These are phyloP conservation scores for Myanophis thanlyinensis DNA, from an alignment of 2,113 vertebrate genomes.

Conservation along the genomic window DNA sequence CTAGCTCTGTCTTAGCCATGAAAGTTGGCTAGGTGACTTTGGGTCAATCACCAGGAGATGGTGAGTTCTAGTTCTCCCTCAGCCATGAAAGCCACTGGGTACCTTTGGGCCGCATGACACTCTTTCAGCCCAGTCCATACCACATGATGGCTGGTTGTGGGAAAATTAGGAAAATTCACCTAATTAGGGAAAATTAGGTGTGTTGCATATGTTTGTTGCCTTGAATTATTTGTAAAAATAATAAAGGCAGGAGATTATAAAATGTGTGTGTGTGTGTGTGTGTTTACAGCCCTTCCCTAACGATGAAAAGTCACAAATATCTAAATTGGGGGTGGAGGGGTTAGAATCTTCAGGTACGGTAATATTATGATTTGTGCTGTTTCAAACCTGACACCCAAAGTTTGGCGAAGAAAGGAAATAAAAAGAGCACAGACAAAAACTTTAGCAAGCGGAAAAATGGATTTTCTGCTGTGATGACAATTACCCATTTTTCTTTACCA, in stretches of 20 bases:
- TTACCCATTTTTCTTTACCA: background rate
- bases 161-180: too few species aligned
- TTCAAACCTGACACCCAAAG: background rate
- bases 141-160: background rate
- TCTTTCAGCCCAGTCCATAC: background rate
- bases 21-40: background rate
- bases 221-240: too few species aligned
- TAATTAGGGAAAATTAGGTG: background rate
- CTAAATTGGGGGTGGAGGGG: background rate
- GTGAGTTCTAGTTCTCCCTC: too few species aligned
- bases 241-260: too few species aligned
- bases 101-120: background rate
- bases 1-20: background rate
- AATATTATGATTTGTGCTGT: background rate
- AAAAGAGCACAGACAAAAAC: background rate
- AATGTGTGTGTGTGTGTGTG: background rate
- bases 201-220: background rate
- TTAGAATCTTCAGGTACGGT: background rate
- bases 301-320: background rate
- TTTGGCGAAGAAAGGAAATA: background rate
- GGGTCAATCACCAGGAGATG: too few species aligned
- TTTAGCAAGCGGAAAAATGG: background rate
- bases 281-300: background rate
- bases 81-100: too few species aligned
- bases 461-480: background rate